Conservation (phyloP, 2,888 invertebrate genomes). For the Callimorpha dominula region DNA sequence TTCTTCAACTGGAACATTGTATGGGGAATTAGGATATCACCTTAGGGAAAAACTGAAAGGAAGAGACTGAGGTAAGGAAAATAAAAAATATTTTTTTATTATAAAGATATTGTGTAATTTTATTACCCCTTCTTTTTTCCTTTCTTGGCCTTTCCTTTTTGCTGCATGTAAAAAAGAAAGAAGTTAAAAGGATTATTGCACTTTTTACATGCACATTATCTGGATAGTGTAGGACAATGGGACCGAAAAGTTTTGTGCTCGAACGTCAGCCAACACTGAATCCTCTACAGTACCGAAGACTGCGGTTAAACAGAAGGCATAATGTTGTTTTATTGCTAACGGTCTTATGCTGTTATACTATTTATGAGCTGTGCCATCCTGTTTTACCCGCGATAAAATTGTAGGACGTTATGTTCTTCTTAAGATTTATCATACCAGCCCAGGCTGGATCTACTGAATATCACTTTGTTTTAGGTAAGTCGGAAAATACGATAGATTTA, state of each 20-base stretch:
- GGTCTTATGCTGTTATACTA: no score
- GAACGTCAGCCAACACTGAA: not conserved
- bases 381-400: no score
- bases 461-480: no score
- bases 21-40: constrained; percentile 12
- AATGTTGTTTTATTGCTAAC: no score
- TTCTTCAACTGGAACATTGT: constrained; percentile 66
- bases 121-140: constrained; percentile 78
- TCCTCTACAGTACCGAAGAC: not conserved
- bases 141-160: constrained; percentile 79
- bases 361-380: no score
- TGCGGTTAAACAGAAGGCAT: no score
- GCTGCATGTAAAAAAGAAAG: constrained; percentile 65
- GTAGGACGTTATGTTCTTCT: no score
- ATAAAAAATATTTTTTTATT: constrained; percentile 1
- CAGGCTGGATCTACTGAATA: no score
- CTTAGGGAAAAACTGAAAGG: constrained; percentile 11
- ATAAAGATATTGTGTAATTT: not conserved
- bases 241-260: not conserved
- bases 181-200: not conserved
- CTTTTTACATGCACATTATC: not conserved
- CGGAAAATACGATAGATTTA: no score
- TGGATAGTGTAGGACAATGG: not conserved
- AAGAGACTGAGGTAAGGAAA: not conserved
- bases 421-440: no score